These are phyloP conservation scores for Allolobophora icterica DNA, from an alignment of 2,888 invertebrate species.

Conservation along the genomic window DNA sequence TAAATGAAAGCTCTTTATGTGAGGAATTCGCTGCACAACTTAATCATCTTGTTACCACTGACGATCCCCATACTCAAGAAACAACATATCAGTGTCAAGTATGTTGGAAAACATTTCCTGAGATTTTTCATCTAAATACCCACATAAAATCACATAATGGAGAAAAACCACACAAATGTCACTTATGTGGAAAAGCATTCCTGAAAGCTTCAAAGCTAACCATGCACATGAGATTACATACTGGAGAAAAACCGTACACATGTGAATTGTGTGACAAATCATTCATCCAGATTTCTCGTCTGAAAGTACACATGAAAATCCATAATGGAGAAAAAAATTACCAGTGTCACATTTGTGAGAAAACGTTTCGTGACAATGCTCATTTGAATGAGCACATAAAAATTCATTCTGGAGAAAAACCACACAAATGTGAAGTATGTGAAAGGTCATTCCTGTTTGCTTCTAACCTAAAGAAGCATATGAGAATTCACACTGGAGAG, in stretches of 20 bases:
- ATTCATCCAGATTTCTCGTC: constrained; percentile 10
- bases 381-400: constrained; percentile 10
- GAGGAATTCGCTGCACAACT: not conserved
- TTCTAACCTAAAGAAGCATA: not conserved
- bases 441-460: not conserved
- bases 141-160: not conserved
- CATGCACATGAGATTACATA: not conserved
- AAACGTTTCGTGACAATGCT: not conserved
- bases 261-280: not conserved
- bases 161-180: not conserved
- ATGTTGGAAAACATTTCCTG: not conserved
- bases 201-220: not conserved
- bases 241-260: not conserved
- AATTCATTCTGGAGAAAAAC: not conserved
- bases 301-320: constrained; percentile 6
- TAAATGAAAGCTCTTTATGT: not conserved
- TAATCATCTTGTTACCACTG: not conserved
- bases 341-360: not conserved
- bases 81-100: not conserved
- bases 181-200: not conserved
- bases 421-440: not conserved
- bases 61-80: not conserved
- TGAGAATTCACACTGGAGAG: not conserved
- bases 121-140: not conserved
- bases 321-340: not conserved